Evolutionary conservation across 2,888 invertebrate species (phyloP).

Genomic region (Trissolcus brochymenae): DNA sequence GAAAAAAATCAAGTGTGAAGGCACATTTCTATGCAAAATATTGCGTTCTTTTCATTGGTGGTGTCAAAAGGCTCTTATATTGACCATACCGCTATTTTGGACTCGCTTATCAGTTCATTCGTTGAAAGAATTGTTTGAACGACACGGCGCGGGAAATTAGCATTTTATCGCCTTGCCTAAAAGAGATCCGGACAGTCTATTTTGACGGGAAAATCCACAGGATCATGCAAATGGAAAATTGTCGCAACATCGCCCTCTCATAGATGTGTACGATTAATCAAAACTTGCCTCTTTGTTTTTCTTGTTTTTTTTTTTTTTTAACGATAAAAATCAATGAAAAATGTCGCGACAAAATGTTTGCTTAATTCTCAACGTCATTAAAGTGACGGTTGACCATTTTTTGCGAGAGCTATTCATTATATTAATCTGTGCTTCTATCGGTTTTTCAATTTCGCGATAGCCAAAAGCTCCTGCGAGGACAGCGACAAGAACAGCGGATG

Average conservation of each 20-base stretch:
- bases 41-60: too few species aligned
- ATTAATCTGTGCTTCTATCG: neutral
- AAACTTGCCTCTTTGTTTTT: too few species aligned
- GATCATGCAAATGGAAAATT: slow-evolving; percentile 49
- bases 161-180: neutral
- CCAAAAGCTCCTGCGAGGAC: slow-evolving; percentile 1
- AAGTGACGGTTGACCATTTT: neutral
- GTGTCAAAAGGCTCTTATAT: too few species aligned
- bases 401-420: neutral
- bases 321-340: too few species aligned
- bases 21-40: too few species aligned
- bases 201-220: slow-evolving; percentile 28
- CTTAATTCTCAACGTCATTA: too few species aligned
- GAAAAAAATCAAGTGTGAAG: too few species aligned
- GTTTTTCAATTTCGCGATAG: slow-evolving; percentile 19
- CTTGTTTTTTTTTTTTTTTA: too few species aligned
- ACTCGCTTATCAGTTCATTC: neutral
- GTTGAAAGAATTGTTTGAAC: neutral
- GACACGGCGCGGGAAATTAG: neutral
- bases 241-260: slow-evolving; percentile 19
- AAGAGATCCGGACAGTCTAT: slow-evolving; percentile 6
- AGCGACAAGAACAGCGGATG: neutral
- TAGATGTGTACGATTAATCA: neutral
- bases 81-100: neutral
- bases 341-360: too few species aligned